A percentile compares a stretch with the other conserved stretches of the same genome.
Evolutionary conservation across 1,140 invertebrate genomes (phyloP).

Genomic region (Holcopasites calliopsidis): DNA sequence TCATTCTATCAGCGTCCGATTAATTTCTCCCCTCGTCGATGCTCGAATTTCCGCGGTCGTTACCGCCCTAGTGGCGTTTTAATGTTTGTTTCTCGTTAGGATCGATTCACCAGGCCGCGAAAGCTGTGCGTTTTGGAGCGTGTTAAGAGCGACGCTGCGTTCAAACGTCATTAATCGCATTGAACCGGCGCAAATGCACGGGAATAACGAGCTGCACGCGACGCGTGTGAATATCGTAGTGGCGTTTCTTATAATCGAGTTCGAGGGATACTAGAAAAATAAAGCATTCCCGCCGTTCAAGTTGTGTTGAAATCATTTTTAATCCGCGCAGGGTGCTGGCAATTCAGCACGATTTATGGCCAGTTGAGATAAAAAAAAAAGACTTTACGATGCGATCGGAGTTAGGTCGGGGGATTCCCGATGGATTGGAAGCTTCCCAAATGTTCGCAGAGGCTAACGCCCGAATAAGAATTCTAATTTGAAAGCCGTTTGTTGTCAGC

Average conservation of each 20-base stretch:
- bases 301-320: not conserved
- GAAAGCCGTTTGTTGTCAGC: not conserved
- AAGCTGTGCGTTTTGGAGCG: conserved; percentile 8
- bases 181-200: not conserved
- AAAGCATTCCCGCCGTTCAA: too few relatives aligned
- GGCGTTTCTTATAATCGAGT: not conserved
- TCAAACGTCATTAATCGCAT: not conserved
- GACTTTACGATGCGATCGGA: not conserved
- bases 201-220: conserved; percentile 21
- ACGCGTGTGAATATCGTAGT: not conserved
- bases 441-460: conserved; percentile 10
- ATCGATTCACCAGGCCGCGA: not conserved
- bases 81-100: not conserved
- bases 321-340: not conserved
- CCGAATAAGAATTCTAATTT: conserved; percentile 23
- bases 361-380: conserved; percentile 1
- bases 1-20: not conserved
- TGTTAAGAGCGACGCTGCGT: conserved; percentile 8
- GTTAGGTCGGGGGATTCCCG: not conserved
- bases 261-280: not conserved
- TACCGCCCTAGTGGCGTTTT: not conserved
- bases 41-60: conserved; percentile 2
- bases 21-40: conserved; percentile 5
- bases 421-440: conserved; percentile 23
- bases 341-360: not conserved